These are phyloP conservation scores for Agapornis canus DNA, from an alignment of 2,797 vertebrate genomes.

Conservation along the genomic window DNA sequence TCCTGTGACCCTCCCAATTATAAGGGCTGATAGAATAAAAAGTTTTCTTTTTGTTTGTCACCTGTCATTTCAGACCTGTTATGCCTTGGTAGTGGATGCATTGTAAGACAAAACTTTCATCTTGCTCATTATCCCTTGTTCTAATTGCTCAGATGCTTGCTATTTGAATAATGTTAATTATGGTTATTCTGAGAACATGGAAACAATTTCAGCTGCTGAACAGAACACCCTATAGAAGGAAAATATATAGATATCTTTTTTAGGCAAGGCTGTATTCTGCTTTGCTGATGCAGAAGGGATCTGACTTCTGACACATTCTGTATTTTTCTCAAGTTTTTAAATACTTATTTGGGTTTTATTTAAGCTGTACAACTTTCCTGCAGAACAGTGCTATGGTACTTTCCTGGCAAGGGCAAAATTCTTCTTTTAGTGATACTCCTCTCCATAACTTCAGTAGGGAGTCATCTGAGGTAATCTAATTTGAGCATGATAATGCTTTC, in stretches of 20 bases:
- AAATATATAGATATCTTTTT: not conserved
- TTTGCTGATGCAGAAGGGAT: not conserved
- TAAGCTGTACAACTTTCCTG: not conserved
- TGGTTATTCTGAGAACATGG: not conserved
- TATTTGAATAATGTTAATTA: not conserved
- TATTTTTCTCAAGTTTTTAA: not conserved
- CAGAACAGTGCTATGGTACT: not conserved
- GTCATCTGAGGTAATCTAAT: not conserved
- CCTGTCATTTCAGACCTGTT: not conserved
- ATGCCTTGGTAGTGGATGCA: not conserved
- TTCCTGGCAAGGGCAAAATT: not conserved
- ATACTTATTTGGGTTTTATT: not conserved
- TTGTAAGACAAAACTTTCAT: not conserved
- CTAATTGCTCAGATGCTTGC: not conserved
- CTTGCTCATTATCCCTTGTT: not conserved
- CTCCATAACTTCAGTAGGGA: not conserved
- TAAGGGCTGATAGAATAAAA: not conserved
- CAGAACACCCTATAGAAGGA: not conserved
- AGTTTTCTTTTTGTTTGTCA: not conserved
- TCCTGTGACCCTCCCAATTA: not conserved
- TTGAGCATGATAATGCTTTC: not conserved
- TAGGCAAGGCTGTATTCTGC: not conserved
- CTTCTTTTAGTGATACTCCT: not conserved
- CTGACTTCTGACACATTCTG: not conserved
- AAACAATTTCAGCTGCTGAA: not conserved